These are phyloP conservation scores for Tragelaphus imberbis DNA, from an alignment of 2,113 vertebrate genomes.

Conservation along the genomic window DNA sequence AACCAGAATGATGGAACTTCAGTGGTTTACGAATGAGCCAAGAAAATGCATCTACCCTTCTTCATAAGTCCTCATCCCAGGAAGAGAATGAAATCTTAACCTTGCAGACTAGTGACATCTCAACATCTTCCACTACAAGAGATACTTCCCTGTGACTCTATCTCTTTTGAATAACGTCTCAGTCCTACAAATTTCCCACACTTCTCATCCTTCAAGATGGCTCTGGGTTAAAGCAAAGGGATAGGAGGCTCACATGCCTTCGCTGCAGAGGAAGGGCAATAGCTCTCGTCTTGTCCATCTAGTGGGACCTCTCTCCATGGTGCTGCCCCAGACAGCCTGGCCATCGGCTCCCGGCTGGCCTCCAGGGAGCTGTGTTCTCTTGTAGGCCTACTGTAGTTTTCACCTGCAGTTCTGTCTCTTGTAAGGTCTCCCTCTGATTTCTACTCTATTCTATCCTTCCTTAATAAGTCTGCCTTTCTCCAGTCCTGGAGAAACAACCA, in stretches of 20 bases:
- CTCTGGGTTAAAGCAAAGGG: neutral
- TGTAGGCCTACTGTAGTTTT: neutral
- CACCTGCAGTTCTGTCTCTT: neutral
- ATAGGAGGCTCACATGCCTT: neutral
- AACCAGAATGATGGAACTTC: neutral
- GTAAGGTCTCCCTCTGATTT: neutral
- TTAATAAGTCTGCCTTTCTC: neutral
- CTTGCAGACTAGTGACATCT: neutral
- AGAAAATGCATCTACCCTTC: neutral
- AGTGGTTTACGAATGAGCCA: neutral
- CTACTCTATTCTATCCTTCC: neutral
- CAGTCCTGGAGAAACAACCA: neutral
- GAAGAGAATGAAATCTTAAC: neutral
- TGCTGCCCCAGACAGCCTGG: neutral
- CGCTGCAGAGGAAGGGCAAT: rapidly evolving
- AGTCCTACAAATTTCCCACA: neutral
- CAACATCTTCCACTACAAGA: neutral
- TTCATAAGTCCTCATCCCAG: neutral
- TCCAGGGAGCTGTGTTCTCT: neutral
- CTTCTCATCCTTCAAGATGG: neutral
- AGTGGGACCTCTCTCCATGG: neutral
- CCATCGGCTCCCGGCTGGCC: neutral
- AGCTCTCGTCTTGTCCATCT: too few species aligned
- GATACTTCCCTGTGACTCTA: neutral
- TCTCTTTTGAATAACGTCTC: neutral